phyloP scores from a whole-genome alignment of 2,797 vertebrate genomes.

The Lycodopsis pacificus region DNA sequence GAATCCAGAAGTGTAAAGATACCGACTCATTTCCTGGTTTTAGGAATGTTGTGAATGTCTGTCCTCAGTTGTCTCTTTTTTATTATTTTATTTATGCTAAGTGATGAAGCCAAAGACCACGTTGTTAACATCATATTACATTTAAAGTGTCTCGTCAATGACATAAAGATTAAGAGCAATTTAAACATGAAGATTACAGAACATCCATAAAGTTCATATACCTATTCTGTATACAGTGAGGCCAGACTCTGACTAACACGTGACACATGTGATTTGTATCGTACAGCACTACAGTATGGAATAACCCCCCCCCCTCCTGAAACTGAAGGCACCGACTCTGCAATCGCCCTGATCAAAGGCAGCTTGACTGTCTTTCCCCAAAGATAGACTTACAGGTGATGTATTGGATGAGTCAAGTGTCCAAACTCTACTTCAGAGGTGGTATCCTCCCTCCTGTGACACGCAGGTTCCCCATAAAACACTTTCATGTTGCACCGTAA shows the following conservation, averaged over 20 bases:
- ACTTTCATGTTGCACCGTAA: conserved; percentile 71
- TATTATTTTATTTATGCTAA: background rate
- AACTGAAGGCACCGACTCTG: conserved; percentile 36
- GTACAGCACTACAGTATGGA: conserved; percentile 24
- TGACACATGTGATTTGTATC: conserved; percentile 46
- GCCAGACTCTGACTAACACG: conserved; percentile 8
- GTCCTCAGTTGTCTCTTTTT: background rate
- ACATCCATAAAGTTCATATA: background rate
- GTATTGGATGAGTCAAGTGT: conserved; percentile 72
- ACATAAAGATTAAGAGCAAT: background rate
- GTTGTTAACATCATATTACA: background rate
- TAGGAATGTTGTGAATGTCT: background rate
- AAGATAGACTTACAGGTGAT: conserved; percentile 75
- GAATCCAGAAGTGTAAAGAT: too few relatives aligned
- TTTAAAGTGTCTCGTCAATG: background rate
- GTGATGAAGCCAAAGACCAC: background rate
- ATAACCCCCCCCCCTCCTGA: conserved; percentile 5
- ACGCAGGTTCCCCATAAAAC: conserved; percentile 70
- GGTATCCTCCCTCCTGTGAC: conserved; percentile 55
- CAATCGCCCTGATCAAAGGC: conserved; percentile 66
- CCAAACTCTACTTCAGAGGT: conserved; percentile 63
- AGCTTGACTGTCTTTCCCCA: conserved; percentile 41
- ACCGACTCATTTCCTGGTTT: too few relatives aligned
- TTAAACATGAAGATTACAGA: background rate
- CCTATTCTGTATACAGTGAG: background rate